These are phyloP conservation scores for Odocoileus hemionus DNA, from an alignment of 2,113 vertebrate species.

Conservation along the genomic window DNA sequence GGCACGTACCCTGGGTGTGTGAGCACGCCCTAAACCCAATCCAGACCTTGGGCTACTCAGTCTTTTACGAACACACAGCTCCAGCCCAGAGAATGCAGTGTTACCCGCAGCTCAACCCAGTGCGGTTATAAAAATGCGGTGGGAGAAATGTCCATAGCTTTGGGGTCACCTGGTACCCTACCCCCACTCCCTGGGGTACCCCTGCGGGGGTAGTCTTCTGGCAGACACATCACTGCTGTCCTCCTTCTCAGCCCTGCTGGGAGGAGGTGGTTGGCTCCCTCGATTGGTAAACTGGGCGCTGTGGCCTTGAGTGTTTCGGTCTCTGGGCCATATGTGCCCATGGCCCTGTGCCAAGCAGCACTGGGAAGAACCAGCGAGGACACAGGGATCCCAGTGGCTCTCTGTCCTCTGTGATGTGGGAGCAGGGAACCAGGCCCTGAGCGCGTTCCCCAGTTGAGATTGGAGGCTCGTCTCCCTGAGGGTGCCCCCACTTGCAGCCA, in stretches of 20 bases:
- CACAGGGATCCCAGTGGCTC: background rate
- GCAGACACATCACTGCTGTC: background rate
- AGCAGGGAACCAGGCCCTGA: background rate
- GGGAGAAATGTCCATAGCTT: background rate
- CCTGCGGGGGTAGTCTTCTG: background rate
- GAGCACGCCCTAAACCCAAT: background rate
- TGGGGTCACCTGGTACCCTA: background rate
- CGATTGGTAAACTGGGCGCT: background rate
- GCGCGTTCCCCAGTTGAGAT: background rate
- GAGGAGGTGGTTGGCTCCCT: background rate
- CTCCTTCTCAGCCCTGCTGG: too few species aligned
- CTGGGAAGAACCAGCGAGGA: background rate
- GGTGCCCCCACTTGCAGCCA: background rate
- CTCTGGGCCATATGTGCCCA: background rate
- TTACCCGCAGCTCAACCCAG: background rate
- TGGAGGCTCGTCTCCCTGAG: background rate
- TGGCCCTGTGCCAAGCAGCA: background rate
- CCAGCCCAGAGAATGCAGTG: background rate
- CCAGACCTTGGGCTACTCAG: background rate
- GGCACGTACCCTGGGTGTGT: fast-evolving
- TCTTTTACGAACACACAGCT: background rate
- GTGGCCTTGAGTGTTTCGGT: background rate
- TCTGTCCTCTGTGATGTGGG: background rate
- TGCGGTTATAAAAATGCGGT: background rate
- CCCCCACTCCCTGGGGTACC: background rate